Evolutionary conservation across 2,113 vertebrate genomes (phyloP).

Genomic region (Sturnus vulgaris): DNA sequence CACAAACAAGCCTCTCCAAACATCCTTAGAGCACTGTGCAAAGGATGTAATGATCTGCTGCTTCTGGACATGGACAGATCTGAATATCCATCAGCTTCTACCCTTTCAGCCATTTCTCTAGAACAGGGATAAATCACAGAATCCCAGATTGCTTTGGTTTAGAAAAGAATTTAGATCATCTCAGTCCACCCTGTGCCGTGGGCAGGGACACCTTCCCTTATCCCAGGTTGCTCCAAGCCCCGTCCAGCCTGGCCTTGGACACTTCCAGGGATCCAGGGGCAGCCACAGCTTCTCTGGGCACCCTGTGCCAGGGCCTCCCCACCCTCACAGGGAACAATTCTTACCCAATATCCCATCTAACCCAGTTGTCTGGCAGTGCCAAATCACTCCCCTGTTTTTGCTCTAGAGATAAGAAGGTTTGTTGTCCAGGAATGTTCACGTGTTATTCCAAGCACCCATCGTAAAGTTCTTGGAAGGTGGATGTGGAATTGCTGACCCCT

Average conservation of each 20-base stretch:
- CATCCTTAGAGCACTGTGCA: neutral
- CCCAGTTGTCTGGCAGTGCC: fast-evolving
- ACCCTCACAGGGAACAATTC: neutral
- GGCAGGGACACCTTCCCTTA: neutral
- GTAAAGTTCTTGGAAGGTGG: neutral
- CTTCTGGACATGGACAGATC: neutral
- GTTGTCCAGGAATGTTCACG: neutral
- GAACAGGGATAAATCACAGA: neutral
- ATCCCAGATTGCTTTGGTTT: neutral
- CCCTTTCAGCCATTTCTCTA: neutral
- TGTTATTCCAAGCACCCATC: neutral
- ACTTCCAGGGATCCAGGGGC: neutral
- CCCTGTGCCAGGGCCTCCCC: neutral
- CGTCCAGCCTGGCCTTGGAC: no score
- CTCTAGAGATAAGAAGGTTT: neutral
- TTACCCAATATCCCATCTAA: neutral
- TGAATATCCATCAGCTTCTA: neutral
- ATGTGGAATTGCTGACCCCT: neutral
- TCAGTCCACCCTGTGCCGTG: neutral
- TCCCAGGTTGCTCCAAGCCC: no score
- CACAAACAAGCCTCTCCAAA: neutral
- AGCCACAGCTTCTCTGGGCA: neutral
- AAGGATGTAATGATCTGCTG: neutral
- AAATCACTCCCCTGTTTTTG: neutral
- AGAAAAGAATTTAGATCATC: neutral